A percentile compares a stretch with the other conserved stretches of the same genome.
phyloP scores from a whole-genome alignment of 2,113 vertebrate species.

The Pelvicachromis taeniatus region DNA sequence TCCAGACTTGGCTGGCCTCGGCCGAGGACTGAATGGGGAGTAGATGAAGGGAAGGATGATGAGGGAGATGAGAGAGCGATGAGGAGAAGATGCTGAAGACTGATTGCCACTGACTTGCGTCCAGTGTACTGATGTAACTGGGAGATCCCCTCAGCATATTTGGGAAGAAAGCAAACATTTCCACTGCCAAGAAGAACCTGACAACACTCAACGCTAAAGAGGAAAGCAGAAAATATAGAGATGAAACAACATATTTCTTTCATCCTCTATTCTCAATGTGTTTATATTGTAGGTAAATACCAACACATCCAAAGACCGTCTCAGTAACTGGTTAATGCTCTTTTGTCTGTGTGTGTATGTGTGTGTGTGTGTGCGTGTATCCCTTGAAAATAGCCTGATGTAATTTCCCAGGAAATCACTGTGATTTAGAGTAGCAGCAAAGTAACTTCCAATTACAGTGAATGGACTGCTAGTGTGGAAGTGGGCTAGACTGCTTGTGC shows the following conservation, averaged over 20 bases:
- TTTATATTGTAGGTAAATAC: neutral
- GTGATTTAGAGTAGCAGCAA: conserved; percentile 58
- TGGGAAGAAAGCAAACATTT: neutral
- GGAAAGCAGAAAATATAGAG: neutral
- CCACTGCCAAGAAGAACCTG: neutral
- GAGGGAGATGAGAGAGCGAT: neutral
- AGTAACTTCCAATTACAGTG: conserved; percentile 63
- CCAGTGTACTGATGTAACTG: neutral
- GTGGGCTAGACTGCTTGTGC: neutral
- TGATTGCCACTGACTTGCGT: conserved; percentile 23
- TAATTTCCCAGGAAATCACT: conserved; percentile 62
- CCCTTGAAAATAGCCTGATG: conserved; percentile 36
- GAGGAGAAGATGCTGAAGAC: conserved; percentile 22
- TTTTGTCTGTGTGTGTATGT: neutral
- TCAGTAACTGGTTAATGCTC: conserved; percentile 21
- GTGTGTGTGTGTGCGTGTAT: neutral
- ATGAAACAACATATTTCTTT: neutral
- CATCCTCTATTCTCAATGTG: neutral
- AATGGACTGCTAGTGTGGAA: conserved; percentile 20
- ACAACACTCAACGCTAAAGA: neutral
- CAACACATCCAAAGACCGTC: neutral
- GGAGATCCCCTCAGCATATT: neutral
- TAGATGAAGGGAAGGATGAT: conserved; percentile 17
- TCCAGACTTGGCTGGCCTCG: neutral
- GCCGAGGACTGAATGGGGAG: neutral